Conservation (phyloP, 2,113 vertebrate species). For the Pelecanus crispus region DNA sequence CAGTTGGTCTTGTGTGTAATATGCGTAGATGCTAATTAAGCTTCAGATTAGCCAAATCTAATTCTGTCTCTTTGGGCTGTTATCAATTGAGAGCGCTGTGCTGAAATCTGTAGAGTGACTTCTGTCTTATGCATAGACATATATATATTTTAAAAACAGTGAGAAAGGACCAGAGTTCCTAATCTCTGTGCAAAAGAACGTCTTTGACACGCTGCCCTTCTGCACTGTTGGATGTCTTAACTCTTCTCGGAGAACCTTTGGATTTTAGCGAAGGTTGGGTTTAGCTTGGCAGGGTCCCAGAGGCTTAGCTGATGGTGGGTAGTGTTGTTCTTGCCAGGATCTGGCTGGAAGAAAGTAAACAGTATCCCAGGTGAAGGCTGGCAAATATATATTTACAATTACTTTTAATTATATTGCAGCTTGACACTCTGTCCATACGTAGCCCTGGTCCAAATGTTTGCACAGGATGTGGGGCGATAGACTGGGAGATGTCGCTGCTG, state of each 20-base stretch:
- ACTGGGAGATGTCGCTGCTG: not conserved
- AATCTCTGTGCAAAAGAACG: not conserved
- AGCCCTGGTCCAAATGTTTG: not conserved
- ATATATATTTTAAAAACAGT: not conserved
- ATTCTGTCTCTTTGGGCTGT: not conserved
- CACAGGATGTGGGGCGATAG: not conserved
- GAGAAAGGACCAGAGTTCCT: not conserved
- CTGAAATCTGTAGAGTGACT: not conserved
- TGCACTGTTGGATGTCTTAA: not conserved
- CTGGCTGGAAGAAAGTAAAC: not conserved
- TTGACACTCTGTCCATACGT: fast-evolving
- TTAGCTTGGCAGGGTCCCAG: not conserved
- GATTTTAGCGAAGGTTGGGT: not conserved
- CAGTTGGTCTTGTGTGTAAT: not conserved
- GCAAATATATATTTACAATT: not conserved
- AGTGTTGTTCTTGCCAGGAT: not conserved
- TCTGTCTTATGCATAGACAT: not conserved
- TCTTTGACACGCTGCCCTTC: not conserved
- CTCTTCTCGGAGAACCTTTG: not conserved
- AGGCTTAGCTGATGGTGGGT: not conserved
- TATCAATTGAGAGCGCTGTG: not conserved
- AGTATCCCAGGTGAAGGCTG: not conserved
- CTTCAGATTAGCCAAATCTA: not conserved
- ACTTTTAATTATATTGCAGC: not conserved
- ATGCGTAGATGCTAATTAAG: not conserved